These are phyloP conservation scores for Thamnophis sirtalis DNA, from an alignment of 2,113 vertebrate species.

Conservation along the genomic window DNA sequence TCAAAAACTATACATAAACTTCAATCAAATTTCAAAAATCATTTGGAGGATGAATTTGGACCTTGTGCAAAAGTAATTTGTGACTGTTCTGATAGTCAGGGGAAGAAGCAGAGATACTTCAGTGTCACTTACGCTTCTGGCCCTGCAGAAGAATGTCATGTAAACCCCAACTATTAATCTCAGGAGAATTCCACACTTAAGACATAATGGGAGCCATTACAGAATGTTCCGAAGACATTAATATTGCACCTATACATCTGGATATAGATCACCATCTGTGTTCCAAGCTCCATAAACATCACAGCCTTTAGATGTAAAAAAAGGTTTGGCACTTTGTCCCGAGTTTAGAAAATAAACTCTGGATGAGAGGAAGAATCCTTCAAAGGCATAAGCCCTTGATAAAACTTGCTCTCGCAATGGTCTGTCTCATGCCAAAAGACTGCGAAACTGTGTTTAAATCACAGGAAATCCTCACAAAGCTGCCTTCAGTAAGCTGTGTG, in stretches of 20 bases:
- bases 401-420: slow-evolving; percentile 5
- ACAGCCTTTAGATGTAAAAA: background rate
- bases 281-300: background rate
- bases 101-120: background rate
- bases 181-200: background rate
- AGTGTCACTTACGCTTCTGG: background rate
- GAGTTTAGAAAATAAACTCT: background rate
- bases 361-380: background rate
- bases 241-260: background rate
- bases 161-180: background rate
- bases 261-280: background rate
- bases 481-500: background rate
- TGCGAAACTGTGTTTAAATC: slow-evolving; percentile 8
- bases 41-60: background rate
- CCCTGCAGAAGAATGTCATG: background rate
- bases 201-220: background rate
- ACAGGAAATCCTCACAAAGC: background rate
- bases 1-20: background rate
- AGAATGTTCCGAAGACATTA: background rate
- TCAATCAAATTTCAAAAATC: background rate
- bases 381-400: background rate
- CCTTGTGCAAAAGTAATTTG: background rate
- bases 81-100: background rate
- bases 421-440: background rate
- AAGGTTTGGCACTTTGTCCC: background rate